Conservation (phyloP, 2,113 vertebrate genomes). For the Sylvilagus bachmani region DNA sequence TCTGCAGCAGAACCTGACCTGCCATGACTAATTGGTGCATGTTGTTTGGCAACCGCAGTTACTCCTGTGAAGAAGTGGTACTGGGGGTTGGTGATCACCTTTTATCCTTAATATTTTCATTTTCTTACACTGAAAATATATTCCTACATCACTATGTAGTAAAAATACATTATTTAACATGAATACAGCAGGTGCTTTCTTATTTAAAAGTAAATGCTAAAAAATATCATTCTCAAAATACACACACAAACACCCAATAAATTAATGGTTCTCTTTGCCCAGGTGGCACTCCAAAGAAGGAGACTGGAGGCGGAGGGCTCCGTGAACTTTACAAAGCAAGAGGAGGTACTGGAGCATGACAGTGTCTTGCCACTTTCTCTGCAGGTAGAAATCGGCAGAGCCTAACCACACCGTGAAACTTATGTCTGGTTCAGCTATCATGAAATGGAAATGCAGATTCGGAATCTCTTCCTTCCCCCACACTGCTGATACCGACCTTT, state of each 20-base stretch:
- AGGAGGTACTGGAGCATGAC: not conserved
- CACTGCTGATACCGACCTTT: slow-evolving; percentile 7
- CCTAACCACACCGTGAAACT: not conserved
- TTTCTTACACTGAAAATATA: slow-evolving; percentile 66
- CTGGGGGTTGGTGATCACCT: not conserved
- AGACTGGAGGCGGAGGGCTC: slow-evolving; percentile 29
- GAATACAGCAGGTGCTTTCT: slow-evolving; percentile 71
- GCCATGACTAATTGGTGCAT: not conserved
- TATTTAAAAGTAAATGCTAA: slow-evolving; percentile 74
- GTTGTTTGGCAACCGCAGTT: not conserved
- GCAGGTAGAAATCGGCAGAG: slow-evolving; percentile 58
- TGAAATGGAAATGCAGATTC: slow-evolving; percentile 50
- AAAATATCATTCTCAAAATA: slow-evolving; percentile 78
- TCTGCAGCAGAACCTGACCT: not conserved
- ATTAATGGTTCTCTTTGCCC: slow-evolving; percentile 65
- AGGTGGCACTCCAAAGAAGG: slow-evolving; percentile 57
- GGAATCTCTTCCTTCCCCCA: not conserved
- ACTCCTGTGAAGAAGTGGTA: not conserved
- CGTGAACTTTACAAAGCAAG: slow-evolving; percentile 36
- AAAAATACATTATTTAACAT: slow-evolving; percentile 67
- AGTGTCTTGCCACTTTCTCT: slow-evolving; percentile 1
- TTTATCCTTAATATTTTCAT: slow-evolving; percentile 57
- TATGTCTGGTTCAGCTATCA: slow-evolving; percentile 53
- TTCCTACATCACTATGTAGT: slow-evolving; percentile 22
- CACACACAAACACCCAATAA: slow-evolving; percentile 62